Conservation (phyloP, 92 coral and sea anemone species). For the Zoanthus sansibaricus region DNA sequence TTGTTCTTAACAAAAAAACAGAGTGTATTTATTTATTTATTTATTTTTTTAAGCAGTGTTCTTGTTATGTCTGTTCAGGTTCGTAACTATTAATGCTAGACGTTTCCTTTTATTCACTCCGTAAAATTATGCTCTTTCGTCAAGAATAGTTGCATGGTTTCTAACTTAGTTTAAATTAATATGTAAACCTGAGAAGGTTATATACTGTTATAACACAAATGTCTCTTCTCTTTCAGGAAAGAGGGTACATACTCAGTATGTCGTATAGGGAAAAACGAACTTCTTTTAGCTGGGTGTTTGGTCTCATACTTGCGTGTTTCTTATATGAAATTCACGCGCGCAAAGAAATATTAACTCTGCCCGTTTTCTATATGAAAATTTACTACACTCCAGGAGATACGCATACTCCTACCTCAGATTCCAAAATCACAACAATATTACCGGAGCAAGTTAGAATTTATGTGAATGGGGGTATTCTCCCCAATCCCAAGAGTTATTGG, state of each 20-base stretch:
- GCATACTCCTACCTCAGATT: neutral
- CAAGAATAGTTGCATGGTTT: too few species aligned
- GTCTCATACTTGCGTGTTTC: neutral
- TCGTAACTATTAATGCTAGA: too few species aligned
- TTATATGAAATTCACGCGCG: neutral
- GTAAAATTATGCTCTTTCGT: too few species aligned
- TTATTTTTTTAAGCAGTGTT: too few species aligned
- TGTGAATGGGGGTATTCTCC: too few species aligned
- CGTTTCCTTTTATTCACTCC: too few species aligned
- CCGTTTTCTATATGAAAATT: constrained; percentile 31
- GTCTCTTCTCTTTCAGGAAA: neutral
- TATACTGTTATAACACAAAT: too few species aligned
- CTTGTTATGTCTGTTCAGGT: too few species aligned
- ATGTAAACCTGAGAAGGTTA: too few species aligned
- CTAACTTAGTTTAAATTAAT: too few species aligned
- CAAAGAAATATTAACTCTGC: constrained; percentile 16
- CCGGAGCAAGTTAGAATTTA: constrained; percentile 29
- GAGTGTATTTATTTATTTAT: too few species aligned
- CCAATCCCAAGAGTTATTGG: neutral
- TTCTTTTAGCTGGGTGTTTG: neutral
- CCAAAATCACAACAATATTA: neutral
- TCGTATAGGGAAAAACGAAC: neutral
- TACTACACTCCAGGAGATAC: constrained; percentile 35
- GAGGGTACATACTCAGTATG: constrained; percentile 1
- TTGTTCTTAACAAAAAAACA: too few species aligned